phyloP scores from a whole-genome alignment of 2,113 vertebrate genomes.

The Pluvialis apricaria region DNA sequence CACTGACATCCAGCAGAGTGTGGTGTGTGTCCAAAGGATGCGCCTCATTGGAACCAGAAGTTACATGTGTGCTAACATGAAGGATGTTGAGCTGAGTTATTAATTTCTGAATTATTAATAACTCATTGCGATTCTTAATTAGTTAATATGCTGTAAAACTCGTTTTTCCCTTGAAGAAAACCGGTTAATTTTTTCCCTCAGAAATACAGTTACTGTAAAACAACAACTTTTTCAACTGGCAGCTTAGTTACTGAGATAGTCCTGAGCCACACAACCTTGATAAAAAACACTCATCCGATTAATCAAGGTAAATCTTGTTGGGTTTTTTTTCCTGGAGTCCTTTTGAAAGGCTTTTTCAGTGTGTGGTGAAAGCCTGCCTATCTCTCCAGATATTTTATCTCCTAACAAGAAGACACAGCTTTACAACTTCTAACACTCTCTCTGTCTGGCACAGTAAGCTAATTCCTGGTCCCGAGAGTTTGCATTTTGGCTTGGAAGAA shows the following conservation, averaged over 20 bases:
- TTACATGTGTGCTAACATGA: neutral
- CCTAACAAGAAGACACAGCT: neutral
- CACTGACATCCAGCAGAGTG: neutral
- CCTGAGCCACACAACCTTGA: neutral
- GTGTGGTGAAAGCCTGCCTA: neutral
- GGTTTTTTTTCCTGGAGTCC: neutral
- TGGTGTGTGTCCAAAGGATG: neutral
- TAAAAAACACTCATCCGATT: neutral
- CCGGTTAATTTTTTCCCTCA: neutral
- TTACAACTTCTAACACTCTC: neutral
- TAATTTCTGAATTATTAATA: neutral
- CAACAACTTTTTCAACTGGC: neutral
- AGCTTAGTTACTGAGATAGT: neutral
- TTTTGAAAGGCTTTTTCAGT: neutral
- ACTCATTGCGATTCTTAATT: neutral
- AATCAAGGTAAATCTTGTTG: neutral
- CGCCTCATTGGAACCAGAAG: neutral
- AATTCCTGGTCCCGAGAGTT: neutral
- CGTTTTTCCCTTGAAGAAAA: neutral
- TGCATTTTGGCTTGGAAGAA: neutral
- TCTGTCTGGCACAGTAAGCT: neutral
- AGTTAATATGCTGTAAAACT: neutral
- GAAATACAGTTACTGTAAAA: neutral
- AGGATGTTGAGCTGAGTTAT: neutral
- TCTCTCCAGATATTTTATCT: neutral